Base-by-base conservation (phyloP, 2,797 vertebrate genomes). In the Eremophila alpestris region DNA sequence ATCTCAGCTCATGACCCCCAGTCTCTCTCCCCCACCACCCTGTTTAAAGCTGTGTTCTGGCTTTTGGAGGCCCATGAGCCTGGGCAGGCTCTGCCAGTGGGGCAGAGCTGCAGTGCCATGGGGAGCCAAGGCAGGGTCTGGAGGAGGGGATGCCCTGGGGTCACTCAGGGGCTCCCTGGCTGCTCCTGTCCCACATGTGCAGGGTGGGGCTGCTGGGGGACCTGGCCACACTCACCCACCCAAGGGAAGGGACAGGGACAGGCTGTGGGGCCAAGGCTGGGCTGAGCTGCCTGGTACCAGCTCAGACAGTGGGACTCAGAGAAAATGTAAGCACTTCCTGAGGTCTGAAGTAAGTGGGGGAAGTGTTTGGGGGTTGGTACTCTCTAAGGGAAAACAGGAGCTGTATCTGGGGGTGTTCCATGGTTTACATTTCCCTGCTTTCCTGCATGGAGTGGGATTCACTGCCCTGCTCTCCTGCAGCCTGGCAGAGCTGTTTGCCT, bases 11-110 rank as follows among this genome's bases (percentile, higher is more conserved):
- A 46, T 23, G 41, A 51, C 22, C 29, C 40, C 16, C 32, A 3
- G 0, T 13, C 19, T 45, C 32, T 62, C 8, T 34, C 19, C 16
- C 1, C 26, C 29, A 14, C 3, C 0, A 0, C 26, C 26, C 3
- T 2, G 22, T 23, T 68, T 41, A 26, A 52, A 45, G 48, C 80
- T 8, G 9, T 26, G 1, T 10, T 23, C 5, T 65, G 52, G 19
- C 5, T 3, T 15, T 4, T 30, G 36, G 45, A 18, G 43, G n/a
- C 36, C 46, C 38, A 2, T 1, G 16, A 54, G 32, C 56, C 48
- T 23, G 13, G 71, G 56, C 30, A 9, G 2, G 5, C 40, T 32
- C 38, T 27, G 62, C 34, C 4, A 1, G 43, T 0, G 3, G 45
- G 36, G 68, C 32, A 52, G 56, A 70, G 67, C 62, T 36, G 67